Base-by-base conservation (phyloP, 2,113 vertebrate genomes). In the Pteronura brasiliensis region DNA sequence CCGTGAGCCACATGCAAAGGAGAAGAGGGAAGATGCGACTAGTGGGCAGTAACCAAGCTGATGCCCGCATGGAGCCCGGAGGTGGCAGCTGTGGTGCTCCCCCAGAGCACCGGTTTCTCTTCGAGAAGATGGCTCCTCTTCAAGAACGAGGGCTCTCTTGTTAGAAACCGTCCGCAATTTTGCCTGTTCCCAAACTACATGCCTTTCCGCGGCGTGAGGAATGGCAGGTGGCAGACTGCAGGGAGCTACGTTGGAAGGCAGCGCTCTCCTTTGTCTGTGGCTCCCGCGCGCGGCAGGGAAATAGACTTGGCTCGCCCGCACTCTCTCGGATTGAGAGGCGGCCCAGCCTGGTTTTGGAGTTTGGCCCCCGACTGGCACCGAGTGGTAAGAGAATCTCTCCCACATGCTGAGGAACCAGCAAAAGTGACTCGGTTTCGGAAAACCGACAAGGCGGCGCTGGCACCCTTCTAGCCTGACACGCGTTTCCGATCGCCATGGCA, bases 401-500 rank as follows among this genome's bases (percentile, higher is more conserved):
- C 77, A 49, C 15, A 1, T 29, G n/a, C n/a, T 6, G 0, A 82
- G 52, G 13, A 93, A 63, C 52, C 10, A 77, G 71, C 71, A 29
- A 69, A 87, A 83, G 86, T n/a, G 42, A 23, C 39, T 95, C 27
- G 7, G 55, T 67, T 94, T 92, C 74, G 13, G 74, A 90, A 93
- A 89, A 34, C 1, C 3, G 74, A 55, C 93, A 31, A 69, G 86
- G 34, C 72, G 61, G 18, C 57, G 25, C n/a, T 27, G 47, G 71
- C 85, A 76, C 57, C 67, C 55, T 39, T 65, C 67, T 74, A 29
- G 55, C 44, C 42, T 14, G 39, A 83, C 39, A 29, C 1, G 65
- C 69, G 49, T 90, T 91, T 77, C 49, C 14, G 3, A 88, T 96
- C 57, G 76, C n/a, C 96, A 96, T 67, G 88, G 93, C 63, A 96